A percentile compares a stretch with the other conserved stretches of the same genome.
Conservation (phyloP, 2,797 vertebrate genomes). For the Rhabdophis nuchalis region DNA sequence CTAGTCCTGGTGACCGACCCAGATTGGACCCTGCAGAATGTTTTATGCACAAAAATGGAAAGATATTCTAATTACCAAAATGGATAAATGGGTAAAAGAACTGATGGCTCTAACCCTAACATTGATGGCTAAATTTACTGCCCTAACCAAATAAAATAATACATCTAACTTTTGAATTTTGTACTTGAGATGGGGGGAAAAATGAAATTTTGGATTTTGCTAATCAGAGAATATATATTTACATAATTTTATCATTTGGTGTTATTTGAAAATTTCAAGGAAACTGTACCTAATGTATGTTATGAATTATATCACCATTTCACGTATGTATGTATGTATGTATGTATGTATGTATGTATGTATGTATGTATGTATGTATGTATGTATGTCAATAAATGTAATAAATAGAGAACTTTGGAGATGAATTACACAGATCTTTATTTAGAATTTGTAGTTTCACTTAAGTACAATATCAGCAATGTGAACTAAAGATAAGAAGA, state of each 20-base stretch:
- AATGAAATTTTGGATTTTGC: background rate
- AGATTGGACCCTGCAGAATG: background rate
- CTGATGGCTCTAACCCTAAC: background rate
- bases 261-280: background rate
- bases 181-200: background rate
- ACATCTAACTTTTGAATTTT: background rate
- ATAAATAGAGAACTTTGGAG: background rate
- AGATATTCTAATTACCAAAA: background rate
- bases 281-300: background rate
- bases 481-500: background rate
- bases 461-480: background rate
- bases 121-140: background rate
- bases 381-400: background rate
- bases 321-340: too few relatives aligned
- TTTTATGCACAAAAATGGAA: background rate
- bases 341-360: too few relatives aligned
- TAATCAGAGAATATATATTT: background rate
- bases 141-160: background rate
- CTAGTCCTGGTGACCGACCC: background rate
- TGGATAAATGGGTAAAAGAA: background rate
- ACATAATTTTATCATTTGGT: background rate
- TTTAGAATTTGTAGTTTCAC: background rate
- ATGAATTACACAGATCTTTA: background rate
- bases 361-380: background rate
- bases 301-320: conserved; percentile 13